Base-by-base conservation (phyloP, 2,888 invertebrate species). In the Brachynemurus nebulosus region DNA sequence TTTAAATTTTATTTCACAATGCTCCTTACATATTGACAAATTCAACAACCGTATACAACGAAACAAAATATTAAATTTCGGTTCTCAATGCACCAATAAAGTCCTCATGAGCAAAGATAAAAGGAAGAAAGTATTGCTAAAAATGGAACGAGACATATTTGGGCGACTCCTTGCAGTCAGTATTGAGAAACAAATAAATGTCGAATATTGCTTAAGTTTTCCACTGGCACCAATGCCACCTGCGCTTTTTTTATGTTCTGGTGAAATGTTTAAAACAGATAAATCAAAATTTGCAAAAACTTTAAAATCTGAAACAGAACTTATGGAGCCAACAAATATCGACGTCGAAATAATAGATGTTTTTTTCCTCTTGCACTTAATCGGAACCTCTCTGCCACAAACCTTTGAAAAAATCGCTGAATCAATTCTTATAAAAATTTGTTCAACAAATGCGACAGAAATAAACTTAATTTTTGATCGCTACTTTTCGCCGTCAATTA, bases 211-310 rank as follows among this genome's bases (percentile, higher is more conserved):
- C 5, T 5, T 27, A 27, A n/a, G 11, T 11, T 59, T 49, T 49
- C 56, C 56, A 27, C 49, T 58, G 67, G 58, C 53, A 67, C 65
- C 50, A 1, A 27, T 27, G 12, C 27, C 27, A 4, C 27, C 27
- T 27, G 27, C 27, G 3, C 27, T 27, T n/a, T 27, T 27, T n/a
- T 4, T 2, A 9, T 27, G 27, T 5, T 27, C 27, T n/a, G 27
- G 27, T 4, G 27, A 27, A 2, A 27, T 27, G 27, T 5, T 4
- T 9, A 27, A 27, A 5, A 27, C 27, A 4, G 27, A 27, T 27
- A 27, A 27, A 27, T 27, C 27, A 4, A 5, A 9, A n/a, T 27
- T 27, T 3, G 12, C 11, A 8, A 23, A 23, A n/a, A n/a, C n/a
- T n/a, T 27, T 27, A 5, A 27, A 3, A 5, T 27, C 5, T 5